These are phyloP conservation scores for Alviniconcha strummeri DNA, from an alignment of 2,888 invertebrate genomes.

Conservation along the genomic window DNA sequence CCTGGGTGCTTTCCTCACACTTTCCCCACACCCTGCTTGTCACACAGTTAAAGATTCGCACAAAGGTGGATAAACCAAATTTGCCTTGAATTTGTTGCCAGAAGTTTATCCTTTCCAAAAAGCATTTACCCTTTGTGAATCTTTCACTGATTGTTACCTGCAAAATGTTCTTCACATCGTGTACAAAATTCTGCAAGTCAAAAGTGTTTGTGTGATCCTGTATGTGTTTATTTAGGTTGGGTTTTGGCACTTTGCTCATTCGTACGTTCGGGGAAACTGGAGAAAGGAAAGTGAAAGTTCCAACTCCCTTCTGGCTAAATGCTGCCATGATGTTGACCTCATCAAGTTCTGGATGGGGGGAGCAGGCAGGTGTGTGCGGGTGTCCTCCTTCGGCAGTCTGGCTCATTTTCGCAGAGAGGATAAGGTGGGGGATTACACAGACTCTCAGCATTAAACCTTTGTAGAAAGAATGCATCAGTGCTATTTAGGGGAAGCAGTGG, in stretches of 20 bases:
- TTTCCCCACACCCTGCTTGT: no score
- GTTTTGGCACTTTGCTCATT: constrained; percentile 74
- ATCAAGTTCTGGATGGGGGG: constrained; percentile 71
- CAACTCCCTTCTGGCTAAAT: constrained; percentile 73
- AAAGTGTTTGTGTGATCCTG: constrained; percentile 1
- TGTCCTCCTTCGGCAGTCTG: constrained; percentile 69
- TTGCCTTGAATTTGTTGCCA: no score
- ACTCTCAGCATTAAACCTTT: background rate
- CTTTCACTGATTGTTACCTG: no score
- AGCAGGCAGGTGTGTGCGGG: constrained; percentile 54
- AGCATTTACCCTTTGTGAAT: no score
- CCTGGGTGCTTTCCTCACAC: no score
- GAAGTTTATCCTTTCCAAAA: no score
- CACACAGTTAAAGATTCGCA: no score
- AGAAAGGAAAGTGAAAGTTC: constrained; percentile 68
- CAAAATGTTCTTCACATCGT: no score
- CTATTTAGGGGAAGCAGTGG: no score
- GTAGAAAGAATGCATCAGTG: background rate
- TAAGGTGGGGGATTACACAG: constrained; percentile 8
- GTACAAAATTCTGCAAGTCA: no score
- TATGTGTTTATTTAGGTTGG: constrained; percentile 59
- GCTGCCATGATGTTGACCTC: constrained; percentile 75
- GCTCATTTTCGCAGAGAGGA: constrained; percentile 31
- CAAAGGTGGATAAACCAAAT: no score
- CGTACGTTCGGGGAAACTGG: constrained; percentile 74